phyloP scores from a whole-genome alignment of 2,888 invertebrate species.

The Tipula lateralis region DNA sequence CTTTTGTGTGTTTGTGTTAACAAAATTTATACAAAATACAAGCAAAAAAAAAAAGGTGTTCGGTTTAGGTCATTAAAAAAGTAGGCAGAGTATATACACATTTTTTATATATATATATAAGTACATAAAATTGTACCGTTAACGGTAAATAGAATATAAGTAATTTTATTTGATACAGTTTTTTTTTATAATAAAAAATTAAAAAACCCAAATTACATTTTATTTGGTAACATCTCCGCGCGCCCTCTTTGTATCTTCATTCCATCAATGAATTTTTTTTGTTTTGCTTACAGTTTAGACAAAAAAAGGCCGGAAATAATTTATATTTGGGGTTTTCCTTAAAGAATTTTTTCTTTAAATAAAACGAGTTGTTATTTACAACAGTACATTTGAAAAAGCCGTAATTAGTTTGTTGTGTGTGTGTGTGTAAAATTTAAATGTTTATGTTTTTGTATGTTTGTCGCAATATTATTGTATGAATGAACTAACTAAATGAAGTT shows the following conservation, averaged over 20 bases:
- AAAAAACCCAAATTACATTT: background rate
- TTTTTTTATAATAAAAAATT: background rate
- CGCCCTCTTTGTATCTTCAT: background rate
- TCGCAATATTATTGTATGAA: background rate
- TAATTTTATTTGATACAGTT: background rate
- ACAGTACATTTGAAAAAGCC: background rate
- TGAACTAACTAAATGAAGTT: background rate
- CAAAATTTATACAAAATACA: background rate
- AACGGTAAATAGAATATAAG: background rate
- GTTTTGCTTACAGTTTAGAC: background rate
- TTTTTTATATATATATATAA: background rate
- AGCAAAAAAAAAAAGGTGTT: background rate
- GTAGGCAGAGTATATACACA: background rate
- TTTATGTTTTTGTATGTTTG: background rate
- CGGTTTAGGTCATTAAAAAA: background rate
- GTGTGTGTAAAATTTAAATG: background rate
- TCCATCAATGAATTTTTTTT: background rate
- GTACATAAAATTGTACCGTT: background rate
- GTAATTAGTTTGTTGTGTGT: background rate
- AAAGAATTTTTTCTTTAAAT: background rate
- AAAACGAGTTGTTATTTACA: background rate
- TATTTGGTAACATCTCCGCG: background rate
- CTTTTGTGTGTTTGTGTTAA: constrained; percentile 11
- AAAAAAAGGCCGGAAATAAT: constrained; percentile 11
- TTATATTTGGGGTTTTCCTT: background rate